A percentile compares a stretch with the other conserved stretches of the same genome.
phyloP scores from a whole-genome alignment of 1,140 invertebrate genomes.

The Cataglyphis hispanica region DNA sequence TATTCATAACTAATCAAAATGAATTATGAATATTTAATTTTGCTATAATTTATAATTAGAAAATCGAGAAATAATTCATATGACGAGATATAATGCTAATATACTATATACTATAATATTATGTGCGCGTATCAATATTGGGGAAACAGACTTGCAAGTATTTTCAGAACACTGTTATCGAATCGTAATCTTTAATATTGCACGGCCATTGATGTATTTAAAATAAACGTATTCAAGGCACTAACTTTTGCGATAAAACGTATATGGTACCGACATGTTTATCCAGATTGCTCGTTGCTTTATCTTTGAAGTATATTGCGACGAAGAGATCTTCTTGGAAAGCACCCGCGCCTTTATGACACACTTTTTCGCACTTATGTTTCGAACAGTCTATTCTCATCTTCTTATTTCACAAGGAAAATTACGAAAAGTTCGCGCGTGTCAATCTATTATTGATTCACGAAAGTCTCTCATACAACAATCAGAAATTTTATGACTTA shows the following conservation, averaged over 20 bases:
- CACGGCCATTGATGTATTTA: constrained; percentile 53
- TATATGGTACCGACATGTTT: constrained; percentile 54
- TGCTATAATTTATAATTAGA: neutral
- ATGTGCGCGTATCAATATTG: constrained; percentile 21
- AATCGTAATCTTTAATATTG: constrained; percentile 49
- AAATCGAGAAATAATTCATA: neutral
- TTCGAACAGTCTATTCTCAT: constrained; percentile 49
- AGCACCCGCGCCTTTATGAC: constrained; percentile 46
- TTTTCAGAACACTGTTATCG: constrained; percentile 53
- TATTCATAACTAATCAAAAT: neutral
- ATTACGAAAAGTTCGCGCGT: neutral
- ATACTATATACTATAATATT: no score
- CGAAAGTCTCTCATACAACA: neutral
- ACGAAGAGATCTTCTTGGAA: constrained; percentile 56
- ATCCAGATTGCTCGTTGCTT: constrained; percentile 44
- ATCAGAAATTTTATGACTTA: neutral
- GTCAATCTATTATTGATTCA: constrained; percentile 44
- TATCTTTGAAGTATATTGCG: constrained; percentile 63
- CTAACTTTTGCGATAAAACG: constrained; percentile 60
- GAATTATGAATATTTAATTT: neutral
- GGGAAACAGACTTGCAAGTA: constrained; percentile 48
- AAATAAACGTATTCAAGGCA: constrained; percentile 46
- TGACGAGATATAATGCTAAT: constrained; percentile 7
- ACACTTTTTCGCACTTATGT: constrained; percentile 61
- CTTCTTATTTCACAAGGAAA: constrained; percentile 35